These are phyloP conservation scores for Coecobrya sp. DNA, from an alignment of 2,888 invertebrate genomes.

Conservation along the genomic window DNA sequence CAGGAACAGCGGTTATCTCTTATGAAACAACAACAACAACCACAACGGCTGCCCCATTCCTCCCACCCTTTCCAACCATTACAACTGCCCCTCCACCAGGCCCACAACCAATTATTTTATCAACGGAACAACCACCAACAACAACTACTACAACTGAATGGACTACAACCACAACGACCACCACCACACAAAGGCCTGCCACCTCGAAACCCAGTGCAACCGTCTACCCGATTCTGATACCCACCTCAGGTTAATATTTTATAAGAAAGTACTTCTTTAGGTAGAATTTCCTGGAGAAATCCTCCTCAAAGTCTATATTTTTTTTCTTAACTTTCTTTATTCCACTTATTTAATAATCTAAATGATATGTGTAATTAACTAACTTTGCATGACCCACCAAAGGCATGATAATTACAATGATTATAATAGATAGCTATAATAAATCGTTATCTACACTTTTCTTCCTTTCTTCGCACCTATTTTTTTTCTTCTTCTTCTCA, in stretches of 20 bases:
- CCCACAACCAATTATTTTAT: neutral
- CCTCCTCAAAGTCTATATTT: neutral
- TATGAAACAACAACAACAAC: neutral
- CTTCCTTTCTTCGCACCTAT: neutral
- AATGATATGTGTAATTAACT: neutral
- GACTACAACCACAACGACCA: neutral
- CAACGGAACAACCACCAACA: neutral
- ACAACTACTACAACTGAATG: neutral
- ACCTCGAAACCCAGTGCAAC: slow-evolving; percentile 24
- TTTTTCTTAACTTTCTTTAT: neutral
- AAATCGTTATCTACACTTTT: neutral
- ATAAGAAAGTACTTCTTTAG: neutral
- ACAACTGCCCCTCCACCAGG: neutral
- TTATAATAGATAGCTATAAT: slow-evolving; percentile 7
- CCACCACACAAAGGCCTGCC: neutral
- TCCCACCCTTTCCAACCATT: neutral
- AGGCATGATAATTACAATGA: neutral
- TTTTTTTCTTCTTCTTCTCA: neutral
- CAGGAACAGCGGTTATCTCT: neutral
- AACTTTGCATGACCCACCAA: neutral
- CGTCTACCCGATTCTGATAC: slow-evolving; percentile 62
- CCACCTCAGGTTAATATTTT: slow-evolving; percentile 51
- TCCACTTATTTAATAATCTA: neutral
- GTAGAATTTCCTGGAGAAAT: neutral
- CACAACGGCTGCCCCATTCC: neutral